phyloP scores from a whole-genome alignment of 1,140 invertebrate species.

The Araneus ventricosus region DNA sequence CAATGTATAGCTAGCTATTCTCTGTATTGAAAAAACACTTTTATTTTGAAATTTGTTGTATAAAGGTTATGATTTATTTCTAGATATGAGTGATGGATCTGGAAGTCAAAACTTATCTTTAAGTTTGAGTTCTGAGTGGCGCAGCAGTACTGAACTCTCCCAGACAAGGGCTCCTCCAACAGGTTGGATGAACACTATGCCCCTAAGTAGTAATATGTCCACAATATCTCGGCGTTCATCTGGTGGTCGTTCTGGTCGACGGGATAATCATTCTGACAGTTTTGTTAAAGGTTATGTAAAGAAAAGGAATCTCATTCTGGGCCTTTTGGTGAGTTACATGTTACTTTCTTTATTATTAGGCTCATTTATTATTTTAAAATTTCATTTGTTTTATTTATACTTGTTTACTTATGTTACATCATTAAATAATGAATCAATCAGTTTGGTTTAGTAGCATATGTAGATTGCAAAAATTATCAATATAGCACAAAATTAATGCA shows the following conservation, averaged over 20 bases:
- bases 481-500: too few species aligned
- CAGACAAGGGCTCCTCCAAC: slow-evolving; percentile 79
- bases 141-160: slow-evolving; percentile 73
- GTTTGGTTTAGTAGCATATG: too few species aligned
- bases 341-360: slow-evolving; percentile 15
- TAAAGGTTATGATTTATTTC: neutral
- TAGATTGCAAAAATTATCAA: too few species aligned
- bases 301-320: slow-evolving; percentile 96
- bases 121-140: slow-evolving; percentile 72
- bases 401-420: too few species aligned
- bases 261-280: slow-evolving; percentile 84
- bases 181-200: slow-evolving; percentile 95
- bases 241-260: slow-evolving; percentile 79
- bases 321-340: slow-evolving; percentile 85
- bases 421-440: too few species aligned
- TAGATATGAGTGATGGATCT: slow-evolving; percentile 61
- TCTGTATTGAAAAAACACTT: too few species aligned
- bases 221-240: slow-evolving; percentile 85
- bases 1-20: too few species aligned
- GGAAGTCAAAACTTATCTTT: slow-evolving; percentile 72
- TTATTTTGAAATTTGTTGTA: too few species aligned
- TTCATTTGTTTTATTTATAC: too few species aligned
- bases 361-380: too few species aligned
- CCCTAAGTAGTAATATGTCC: slow-evolving; percentile 86
- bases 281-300: slow-evolving; percentile 97